phyloP scores from a whole-genome alignment of 2,113 vertebrate species.

The Orthochromis malagaraziensis region DNA sequence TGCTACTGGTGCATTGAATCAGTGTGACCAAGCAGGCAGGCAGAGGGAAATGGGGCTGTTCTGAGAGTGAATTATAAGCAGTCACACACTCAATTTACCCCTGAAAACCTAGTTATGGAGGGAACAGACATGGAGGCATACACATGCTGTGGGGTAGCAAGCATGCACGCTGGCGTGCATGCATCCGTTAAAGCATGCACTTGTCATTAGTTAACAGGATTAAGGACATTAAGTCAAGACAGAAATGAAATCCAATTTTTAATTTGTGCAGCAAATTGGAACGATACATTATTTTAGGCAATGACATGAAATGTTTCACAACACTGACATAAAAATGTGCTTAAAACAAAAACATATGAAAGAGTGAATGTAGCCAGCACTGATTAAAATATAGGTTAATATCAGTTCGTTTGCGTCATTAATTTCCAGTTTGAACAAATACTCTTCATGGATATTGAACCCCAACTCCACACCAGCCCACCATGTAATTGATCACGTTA shows the following conservation, averaged over 20 bases:
- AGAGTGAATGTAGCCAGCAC: background rate
- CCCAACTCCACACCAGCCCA: background rate
- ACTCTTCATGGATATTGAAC: slow-evolving; percentile 15
- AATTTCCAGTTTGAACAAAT: slow-evolving; percentile 23
- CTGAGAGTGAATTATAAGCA: slow-evolving; percentile 72
- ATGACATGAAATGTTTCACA: background rate
- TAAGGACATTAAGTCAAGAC: slow-evolving; percentile 43
- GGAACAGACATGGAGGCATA: slow-evolving; percentile 29
- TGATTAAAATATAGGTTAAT: slow-evolving; percentile 6
- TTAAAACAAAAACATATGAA: background rate
- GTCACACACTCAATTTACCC: slow-evolving; percentile 74
- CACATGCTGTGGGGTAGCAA: slow-evolving; percentile 1
- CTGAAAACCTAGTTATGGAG: slow-evolving; percentile 66
- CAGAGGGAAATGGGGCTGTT: slow-evolving; percentile 62
- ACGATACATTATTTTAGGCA: background rate
- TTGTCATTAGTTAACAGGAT: slow-evolving; percentile 51
- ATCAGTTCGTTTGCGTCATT: background rate
- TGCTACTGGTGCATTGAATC: slow-evolving; percentile 68
- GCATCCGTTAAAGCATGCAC: slow-evolving; percentile 12
- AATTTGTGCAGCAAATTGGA: slow-evolving; percentile 26
- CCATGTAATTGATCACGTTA: background rate
- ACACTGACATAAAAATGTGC: background rate
- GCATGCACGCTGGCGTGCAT: background rate
- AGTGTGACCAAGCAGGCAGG: slow-evolving; percentile 68
- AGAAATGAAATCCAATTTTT: slow-evolving; percentile 39